Evolutionary conservation across 2,888 invertebrate genomes (phyloP).

Genomic region (Drosophila ustulata): DNA sequence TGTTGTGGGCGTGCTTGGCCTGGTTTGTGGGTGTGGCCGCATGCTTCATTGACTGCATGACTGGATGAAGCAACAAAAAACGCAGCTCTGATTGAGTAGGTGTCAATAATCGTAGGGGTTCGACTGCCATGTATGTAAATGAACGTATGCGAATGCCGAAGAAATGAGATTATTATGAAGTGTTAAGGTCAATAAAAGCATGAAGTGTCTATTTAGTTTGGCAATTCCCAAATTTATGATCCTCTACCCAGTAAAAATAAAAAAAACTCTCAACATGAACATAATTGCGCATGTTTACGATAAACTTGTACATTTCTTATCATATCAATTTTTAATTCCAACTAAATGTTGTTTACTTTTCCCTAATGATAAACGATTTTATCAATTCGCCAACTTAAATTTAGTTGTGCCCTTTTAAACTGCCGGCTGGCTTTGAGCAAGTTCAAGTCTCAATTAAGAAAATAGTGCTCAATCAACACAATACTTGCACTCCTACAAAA

Average conservation of each 20-base stretch:
- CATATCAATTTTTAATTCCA: background rate
- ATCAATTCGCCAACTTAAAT: background rate
- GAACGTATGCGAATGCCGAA: background rate
- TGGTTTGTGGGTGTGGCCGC: constrained; percentile 36
- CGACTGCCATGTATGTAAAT: constrained; percentile 21
- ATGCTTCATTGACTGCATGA: constrained; percentile 36
- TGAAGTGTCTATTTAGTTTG: background rate
- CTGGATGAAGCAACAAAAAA: constrained; percentile 14
- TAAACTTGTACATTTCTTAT: background rate
- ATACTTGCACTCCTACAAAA: constrained; percentile 12
- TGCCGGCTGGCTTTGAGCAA: constrained; percentile 9
- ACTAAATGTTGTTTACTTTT: too few species aligned
- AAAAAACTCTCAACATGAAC: too few species aligned
- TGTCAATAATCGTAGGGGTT: constrained; percentile 59
- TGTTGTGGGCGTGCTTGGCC: constrained; percentile 33
- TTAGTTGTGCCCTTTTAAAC: background rate
- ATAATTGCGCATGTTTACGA: background rate
- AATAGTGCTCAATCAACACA: constrained; percentile 17
- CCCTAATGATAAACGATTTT: background rate
- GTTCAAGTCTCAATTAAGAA: constrained; percentile 47
- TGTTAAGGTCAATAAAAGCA: background rate
- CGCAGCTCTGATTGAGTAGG: constrained; percentile 68
- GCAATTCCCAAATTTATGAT: too few species aligned
- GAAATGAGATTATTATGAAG: background rate
- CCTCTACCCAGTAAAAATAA: too few species aligned